These are phyloP conservation scores for Syngnathus acus DNA, from an alignment of 2,797 vertebrate genomes.

Conservation along the genomic window DNA sequence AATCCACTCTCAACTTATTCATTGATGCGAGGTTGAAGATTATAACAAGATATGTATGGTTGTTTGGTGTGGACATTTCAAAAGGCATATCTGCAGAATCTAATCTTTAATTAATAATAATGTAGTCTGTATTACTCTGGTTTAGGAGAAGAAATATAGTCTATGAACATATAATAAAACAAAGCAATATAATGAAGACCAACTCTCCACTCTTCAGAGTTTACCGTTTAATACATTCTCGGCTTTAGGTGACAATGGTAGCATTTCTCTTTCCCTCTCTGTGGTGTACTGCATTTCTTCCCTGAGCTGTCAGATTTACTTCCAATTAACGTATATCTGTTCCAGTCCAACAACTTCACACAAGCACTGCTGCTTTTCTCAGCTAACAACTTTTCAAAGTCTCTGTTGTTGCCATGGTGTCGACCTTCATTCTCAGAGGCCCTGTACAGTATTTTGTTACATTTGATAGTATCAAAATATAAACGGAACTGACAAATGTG, in stretches of 20 bases:
- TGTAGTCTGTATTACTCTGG: background rate
- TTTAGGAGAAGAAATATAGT: too few relatives aligned
- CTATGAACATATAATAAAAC: constrained; percentile 24
- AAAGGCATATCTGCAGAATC: background rate
- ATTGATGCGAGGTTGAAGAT: background rate
- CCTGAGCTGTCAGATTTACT: constrained; percentile 81
- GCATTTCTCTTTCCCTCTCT: constrained; percentile 29
- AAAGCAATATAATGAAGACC: constrained; percentile 65
- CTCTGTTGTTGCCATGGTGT: constrained; percentile 77
- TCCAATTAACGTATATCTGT: constrained; percentile 88
- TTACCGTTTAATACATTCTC: constrained; percentile 63
- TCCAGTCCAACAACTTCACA: constrained; percentile 74
- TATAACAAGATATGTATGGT: background rate
- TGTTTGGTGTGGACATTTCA: background rate
- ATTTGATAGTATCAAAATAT: background rate
- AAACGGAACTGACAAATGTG: background rate
- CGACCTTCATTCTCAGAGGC: constrained; percentile 38
- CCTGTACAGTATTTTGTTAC: background rate
- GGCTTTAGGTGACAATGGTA: constrained; percentile 64
- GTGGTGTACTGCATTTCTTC: constrained; percentile 53
- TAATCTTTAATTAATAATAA: background rate
- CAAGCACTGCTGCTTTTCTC: constrained; percentile 58
- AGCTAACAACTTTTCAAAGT: constrained; percentile 68
- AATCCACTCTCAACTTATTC: constrained; percentile 6
- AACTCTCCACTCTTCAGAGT: constrained; percentile 62